Percentiles rank a stretch among this genome's conserved stretches.
phyloP scores from a whole-genome alignment of 2,888 invertebrate species.

The Buathra laborator region DNA sequence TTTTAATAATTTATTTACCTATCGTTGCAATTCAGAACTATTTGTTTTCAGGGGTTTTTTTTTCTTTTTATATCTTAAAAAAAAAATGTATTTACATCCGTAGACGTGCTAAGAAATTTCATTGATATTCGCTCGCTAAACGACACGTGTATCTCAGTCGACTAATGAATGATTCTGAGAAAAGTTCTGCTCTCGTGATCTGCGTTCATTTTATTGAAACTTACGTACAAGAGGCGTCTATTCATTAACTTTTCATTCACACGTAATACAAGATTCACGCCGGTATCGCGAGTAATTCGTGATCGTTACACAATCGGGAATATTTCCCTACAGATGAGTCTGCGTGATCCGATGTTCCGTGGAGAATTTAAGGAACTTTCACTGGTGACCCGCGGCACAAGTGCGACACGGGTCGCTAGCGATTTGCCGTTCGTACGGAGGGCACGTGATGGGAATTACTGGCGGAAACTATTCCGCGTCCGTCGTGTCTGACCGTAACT shows the following conservation, averaged over 20 bases:
- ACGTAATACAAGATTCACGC: constrained; percentile 69
- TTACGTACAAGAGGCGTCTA: background rate
- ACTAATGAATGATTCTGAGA: too few species aligned
- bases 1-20: too few species aligned
- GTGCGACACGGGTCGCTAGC: constrained; percentile 52
- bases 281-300: background rate
- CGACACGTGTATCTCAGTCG: too few species aligned
- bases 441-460: constrained; percentile 78
- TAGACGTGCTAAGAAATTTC: too few species aligned
- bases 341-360: constrained; percentile 77
- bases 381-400: constrained; percentile 75
- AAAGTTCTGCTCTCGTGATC: too few species aligned
- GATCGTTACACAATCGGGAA: constrained; percentile 79
- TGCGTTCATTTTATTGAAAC: background rate
- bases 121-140: too few species aligned
- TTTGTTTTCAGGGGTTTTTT: too few species aligned
- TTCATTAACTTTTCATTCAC: constrained; percentile 61
- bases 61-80: too few species aligned
- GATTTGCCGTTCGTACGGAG: constrained; percentile 22
- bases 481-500: too few species aligned
- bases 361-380: constrained; percentile 79
- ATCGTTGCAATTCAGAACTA: too few species aligned
- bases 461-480: background rate
- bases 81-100: too few species aligned
- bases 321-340: constrained; percentile 78